These are phyloP conservation scores for Heliconius sara DNA, from an alignment of 2,888 invertebrate genomes.

Conservation along the genomic window DNA sequence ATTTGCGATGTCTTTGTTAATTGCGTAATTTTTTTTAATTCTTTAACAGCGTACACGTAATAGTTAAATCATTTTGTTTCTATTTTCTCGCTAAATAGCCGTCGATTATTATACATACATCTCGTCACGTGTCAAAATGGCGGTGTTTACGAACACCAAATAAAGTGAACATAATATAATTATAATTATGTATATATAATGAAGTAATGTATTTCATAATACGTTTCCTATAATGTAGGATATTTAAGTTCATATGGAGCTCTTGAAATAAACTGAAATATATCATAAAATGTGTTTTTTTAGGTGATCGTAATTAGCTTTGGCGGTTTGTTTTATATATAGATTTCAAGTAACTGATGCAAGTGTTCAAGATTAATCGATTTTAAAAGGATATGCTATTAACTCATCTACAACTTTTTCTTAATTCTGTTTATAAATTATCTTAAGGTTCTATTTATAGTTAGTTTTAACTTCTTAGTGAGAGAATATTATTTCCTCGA, in stretches of 20 bases:
- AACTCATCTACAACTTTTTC: background rate
- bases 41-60: background rate
- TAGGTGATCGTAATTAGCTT: background rate
- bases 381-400: background rate
- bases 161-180: background rate
- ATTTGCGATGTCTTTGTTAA: background rate
- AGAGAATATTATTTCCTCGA: too few species aligned
- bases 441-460: too few species aligned
- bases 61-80: conserved; percentile 33
- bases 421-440: too few species aligned
- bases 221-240: background rate
- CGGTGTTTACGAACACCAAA: conserved; percentile 20
- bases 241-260: background rate
- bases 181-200: background rate
- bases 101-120: conserved; percentile 36
- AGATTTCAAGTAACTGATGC: background rate
- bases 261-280: background rate
- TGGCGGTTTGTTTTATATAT: background rate
- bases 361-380: background rate
- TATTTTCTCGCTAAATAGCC: conserved; percentile 40
- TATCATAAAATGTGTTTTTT: background rate
- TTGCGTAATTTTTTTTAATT: background rate
- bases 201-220: background rate
- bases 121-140: conserved; percentile 43
- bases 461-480: too few species aligned